Evolutionary conservation across 37 sponge, comb jelly and placozoan species (phyloP).

Genomic region (Spongia lamella): DNA sequence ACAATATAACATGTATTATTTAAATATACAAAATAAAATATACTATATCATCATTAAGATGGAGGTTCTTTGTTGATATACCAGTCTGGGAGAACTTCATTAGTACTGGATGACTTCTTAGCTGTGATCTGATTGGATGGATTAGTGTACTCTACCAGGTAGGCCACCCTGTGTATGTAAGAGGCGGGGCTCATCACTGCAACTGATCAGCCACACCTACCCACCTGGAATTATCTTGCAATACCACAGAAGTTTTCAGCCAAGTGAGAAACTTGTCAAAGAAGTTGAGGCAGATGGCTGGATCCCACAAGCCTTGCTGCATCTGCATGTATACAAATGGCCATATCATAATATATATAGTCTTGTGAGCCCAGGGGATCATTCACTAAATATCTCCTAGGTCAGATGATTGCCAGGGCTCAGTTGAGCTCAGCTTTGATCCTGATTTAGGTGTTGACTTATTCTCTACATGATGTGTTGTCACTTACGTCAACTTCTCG

Average conservation of each 20-base stretch:
- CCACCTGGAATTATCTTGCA: conserved; percentile 1
- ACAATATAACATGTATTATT: neutral
- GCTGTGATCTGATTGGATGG: conserved; percentile 66
- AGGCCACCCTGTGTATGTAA: conserved; percentile 44
- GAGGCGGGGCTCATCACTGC: neutral
- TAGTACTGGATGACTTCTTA: neutral
- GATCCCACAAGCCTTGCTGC: conserved; percentile 67
- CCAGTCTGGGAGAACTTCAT: conserved; percentile 76
- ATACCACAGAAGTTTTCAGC: conserved; percentile 58
- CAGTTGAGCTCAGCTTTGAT: no score
- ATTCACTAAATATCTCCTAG: no score
- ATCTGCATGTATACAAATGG: no score
- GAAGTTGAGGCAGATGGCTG: conserved; percentile 80
- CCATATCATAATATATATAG: no score
- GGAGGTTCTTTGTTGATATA: conserved; percentile 34
- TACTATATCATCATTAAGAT: neutral
- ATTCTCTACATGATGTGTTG: neutral
- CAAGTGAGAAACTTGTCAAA: conserved; percentile 76
- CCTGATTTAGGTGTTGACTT: no score
- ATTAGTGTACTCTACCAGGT: conserved; percentile 64
- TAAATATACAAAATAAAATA: neutral
- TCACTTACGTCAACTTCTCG: conserved; percentile 59
- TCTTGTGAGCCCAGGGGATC: no score
- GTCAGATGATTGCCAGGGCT: no score
- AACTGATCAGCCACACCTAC: neutral